phyloP scores from a whole-genome alignment of 2,888 invertebrate genomes.

The Cosmopolites sordidus region DNA sequence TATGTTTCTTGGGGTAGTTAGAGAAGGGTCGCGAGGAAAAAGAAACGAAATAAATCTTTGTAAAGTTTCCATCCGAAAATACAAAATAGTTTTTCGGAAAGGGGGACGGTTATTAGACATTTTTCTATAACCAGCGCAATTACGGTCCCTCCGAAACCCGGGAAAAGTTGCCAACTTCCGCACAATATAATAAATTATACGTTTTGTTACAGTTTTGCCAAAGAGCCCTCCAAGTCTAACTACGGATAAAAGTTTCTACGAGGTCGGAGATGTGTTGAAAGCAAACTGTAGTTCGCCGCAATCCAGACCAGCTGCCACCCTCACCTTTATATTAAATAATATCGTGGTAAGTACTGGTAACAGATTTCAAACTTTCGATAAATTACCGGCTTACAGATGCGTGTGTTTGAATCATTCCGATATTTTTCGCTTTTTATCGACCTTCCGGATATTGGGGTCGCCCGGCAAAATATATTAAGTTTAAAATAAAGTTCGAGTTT shows the following conservation, averaged over 20 bases:
- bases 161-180: slow-evolving; percentile 6
- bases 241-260: slow-evolving; percentile 69
- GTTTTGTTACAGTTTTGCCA: slow-evolving; percentile 62
- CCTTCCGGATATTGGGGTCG: too few species aligned
- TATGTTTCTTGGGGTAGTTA: too few species aligned
- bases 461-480: too few species aligned
- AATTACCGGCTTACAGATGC: slow-evolving; percentile 15
- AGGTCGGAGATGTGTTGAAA: slow-evolving; percentile 66
- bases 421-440: too few species aligned
- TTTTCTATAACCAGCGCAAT: not conserved
- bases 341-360: slow-evolving; percentile 61
- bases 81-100: not conserved
- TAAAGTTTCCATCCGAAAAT: not conserved
- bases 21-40: too few species aligned
- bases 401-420: not conserved
- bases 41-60: not conserved
- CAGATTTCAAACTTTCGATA: slow-evolving; percentile 23
- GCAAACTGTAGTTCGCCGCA: slow-evolving; percentile 81
- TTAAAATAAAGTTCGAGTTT: too few species aligned
- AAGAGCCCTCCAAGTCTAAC: slow-evolving; percentile 61
- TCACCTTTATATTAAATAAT: slow-evolving; percentile 75
- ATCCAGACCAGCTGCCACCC: slow-evolving; percentile 67
- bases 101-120: not conserved
- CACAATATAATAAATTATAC: slow-evolving; percentile 25
- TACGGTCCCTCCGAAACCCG: not conserved